Evolutionary conservation across 2,888 invertebrate genomes (phyloP), one percentile per base, ranked within the genome.

Genomic region (Spatulosminthurus flaviceps): DNA sequence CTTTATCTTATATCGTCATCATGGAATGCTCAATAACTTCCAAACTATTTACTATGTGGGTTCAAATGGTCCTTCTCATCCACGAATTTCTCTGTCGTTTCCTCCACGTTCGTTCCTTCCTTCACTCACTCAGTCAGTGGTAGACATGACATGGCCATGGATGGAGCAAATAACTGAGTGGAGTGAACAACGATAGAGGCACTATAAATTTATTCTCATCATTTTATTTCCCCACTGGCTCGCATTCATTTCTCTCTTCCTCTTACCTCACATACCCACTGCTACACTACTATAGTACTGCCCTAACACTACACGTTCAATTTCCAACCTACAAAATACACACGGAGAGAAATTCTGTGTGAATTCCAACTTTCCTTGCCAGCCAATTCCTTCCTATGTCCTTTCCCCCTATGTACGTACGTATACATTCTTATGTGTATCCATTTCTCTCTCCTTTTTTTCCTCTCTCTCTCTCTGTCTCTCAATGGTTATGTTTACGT

Each of bases 11-110:
- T 72, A 61, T 71, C 74, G 29, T 66, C 67, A 72, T 64, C 60
- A 28, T 51, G 51, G 74, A 79, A 74, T 79, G 51, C 73, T 67
- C 79, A 79, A 79, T 79, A 74, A 73, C 79, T 79, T 79, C 69
- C 79, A 79, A 79, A 66, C 74, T 79, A 79, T 79, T 79, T 66
- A 67, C 79, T 74, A 79, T 79, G 42, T 74, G 43, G 78, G 72
- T 72, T 72, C 51, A 26, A 51, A 72, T 72, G n/a, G 72, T 72
- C 41, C 22, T 43, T 51, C 51, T 72, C 51, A 51, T 51, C 51
- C 51, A 13, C 51, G 51, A 51, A 51, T 51, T 51, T 51, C 9
- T 51, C 51, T n/a, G n/a, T 51, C 51, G 51, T 51, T 51, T 51
- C 51, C 51, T 51, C 51, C 51, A 51, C 51, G 51, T 51, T 51